These are phyloP conservation scores for Mnemiopsis leidyi DNA, from an alignment of 37 sponge, comb jelly and placozoan species.

Conservation along the genomic window DNA sequence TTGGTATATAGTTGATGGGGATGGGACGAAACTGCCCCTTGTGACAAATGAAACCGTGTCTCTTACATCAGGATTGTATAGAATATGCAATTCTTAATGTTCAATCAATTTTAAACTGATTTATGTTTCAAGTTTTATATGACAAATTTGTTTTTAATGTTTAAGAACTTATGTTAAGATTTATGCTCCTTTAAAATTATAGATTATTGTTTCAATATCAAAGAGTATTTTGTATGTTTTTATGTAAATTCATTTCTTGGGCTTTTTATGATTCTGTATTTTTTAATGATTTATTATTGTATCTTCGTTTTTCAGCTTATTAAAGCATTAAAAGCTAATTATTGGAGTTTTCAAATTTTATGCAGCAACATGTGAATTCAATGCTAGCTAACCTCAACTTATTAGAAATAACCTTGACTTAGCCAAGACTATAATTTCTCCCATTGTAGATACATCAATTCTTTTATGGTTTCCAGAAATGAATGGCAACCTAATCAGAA, in stretches of 20 bases:
- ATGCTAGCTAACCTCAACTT: too few species aligned
- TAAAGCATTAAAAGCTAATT: too few species aligned
- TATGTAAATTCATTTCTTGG: neutral
- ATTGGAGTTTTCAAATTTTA: too few species aligned
- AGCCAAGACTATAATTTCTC: neutral
- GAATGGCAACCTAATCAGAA: conserved; percentile 3
- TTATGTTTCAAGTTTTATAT: too few species aligned
- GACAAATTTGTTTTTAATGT: too few species aligned
- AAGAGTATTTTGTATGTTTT: neutral
- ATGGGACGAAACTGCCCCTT: neutral
- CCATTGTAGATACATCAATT: neutral
- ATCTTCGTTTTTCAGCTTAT: too few species aligned
- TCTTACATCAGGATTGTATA: neutral
- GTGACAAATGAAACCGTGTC: neutral
- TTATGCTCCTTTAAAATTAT: too few species aligned
- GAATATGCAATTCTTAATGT: neutral
- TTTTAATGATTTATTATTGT: neutral
- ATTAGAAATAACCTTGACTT: too few species aligned
- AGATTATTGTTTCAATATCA: neutral
- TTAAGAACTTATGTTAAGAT: too few species aligned
- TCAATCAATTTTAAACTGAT: too few species aligned
- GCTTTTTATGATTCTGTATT: conserved; percentile 12
- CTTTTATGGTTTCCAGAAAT: neutral
- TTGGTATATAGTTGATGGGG: neutral
- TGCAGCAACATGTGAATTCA: too few species aligned